These are phyloP conservation scores for Podiceps cristatus DNA, from an alignment of 2,113 vertebrate genomes.

Conservation along the genomic window DNA sequence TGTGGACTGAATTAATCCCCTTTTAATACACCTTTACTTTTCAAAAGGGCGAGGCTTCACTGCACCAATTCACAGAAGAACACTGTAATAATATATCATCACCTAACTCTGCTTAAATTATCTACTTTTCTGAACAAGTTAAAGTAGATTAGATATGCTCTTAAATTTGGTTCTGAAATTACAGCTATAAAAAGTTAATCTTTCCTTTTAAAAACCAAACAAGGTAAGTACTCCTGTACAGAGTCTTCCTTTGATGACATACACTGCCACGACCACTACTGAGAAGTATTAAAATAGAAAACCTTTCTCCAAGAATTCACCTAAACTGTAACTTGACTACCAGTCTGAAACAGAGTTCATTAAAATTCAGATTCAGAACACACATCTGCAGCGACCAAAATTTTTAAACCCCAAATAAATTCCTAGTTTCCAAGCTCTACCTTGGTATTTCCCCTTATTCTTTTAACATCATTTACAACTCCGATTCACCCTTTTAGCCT, in stretches of 20 bases:
- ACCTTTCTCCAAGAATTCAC: not conserved
- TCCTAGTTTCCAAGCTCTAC: not conserved
- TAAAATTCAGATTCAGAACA: not conserved
- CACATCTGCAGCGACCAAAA: accelerated
- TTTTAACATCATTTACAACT: not conserved
- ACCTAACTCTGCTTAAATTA: not conserved
- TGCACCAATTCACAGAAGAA: not conserved
- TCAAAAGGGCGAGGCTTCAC: not conserved
- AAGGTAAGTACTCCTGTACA: not conserved
- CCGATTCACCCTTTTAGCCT: not conserved
- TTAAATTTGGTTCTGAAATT: not conserved
- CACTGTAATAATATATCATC: not conserved
- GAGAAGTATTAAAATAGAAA: not conserved
- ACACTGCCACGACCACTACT: not conserved
- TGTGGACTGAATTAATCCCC: not conserved
- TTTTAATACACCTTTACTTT: not conserved
- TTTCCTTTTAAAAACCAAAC: not conserved
- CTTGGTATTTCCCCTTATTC: not conserved
- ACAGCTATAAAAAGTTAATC: not conserved
- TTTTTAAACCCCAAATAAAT: not conserved
- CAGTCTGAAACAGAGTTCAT: not conserved
- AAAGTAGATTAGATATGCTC: not conserved
- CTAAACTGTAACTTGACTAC: not conserved
- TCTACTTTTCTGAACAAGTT: not conserved
- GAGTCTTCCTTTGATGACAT: not conserved